A percentile compares a stretch with the other conserved stretches of the same genome.
Conservation (phyloP, 1,140 invertebrate genomes). For the Mamestra configurata region DNA sequence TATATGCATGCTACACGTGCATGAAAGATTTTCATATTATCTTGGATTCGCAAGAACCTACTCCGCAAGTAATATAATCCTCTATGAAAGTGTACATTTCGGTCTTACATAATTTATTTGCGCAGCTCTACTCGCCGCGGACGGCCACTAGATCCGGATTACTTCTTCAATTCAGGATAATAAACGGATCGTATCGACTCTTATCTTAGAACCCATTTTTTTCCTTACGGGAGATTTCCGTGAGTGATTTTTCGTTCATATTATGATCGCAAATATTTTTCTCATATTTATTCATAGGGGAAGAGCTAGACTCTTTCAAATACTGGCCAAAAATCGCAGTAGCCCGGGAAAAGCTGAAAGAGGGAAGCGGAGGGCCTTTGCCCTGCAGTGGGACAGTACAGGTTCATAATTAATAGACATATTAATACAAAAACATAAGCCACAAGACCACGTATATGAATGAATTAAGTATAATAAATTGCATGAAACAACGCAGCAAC, state of each 20-base stretch:
- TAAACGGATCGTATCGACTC: background rate
- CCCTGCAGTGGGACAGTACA: no score
- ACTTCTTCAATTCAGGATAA: background rate
- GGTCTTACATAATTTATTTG: background rate
- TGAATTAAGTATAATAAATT: constrained; percentile 34
- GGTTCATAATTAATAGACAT: no score
- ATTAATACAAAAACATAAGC: background rate
- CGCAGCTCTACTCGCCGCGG: background rate
- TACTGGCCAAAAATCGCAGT: no score
- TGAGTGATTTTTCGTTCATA: no score
- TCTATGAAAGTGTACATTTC: background rate
- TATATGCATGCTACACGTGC: background rate
- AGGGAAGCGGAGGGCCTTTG: no score
- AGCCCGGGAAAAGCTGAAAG: no score
- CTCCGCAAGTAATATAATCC: background rate
- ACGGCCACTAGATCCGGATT: background rate
- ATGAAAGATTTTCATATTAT: background rate
- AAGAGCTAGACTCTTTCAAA: no score
- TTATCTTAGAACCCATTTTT: background rate
- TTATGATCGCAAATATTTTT: no score
- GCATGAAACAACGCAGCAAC: constrained; percentile 31
- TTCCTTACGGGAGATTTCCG: no score
- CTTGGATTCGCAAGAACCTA: background rate
- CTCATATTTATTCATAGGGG: no score
- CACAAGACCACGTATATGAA: background rate